Conservation (phyloP, 2,888 invertebrate species). For the Formica aserva region DNA sequence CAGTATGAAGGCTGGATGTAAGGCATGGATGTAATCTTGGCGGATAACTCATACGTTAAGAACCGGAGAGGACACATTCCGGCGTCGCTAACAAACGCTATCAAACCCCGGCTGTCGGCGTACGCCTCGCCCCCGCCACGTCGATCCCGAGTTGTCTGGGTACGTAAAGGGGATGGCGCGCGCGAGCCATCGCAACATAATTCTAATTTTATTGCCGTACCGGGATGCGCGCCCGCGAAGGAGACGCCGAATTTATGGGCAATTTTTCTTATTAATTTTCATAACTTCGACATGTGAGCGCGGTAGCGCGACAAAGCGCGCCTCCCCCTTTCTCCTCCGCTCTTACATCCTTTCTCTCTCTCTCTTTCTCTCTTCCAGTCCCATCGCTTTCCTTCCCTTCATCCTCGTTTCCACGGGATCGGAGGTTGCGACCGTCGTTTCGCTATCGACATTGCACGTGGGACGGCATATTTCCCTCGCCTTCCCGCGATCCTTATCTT, state of each 20-base stretch:
- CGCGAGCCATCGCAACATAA: constrained; percentile 78
- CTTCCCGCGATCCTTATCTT: constrained; percentile 41
- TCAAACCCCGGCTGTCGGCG: constrained; percentile 50
- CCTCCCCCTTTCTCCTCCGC: constrained; percentile 58
- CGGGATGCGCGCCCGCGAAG: constrained; percentile 77
- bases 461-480: constrained; percentile 47
- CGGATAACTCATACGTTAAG: constrained; percentile 83
- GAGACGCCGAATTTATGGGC: constrained; percentile 83
- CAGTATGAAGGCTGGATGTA: constrained; percentile 70
- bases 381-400: not conserved
- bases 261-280: constrained; percentile 86
- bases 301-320: constrained; percentile 78
- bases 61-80: constrained; percentile 82
- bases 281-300: constrained; percentile 85
- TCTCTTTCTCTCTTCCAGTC: not conserved
- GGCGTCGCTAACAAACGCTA: constrained; percentile 82
- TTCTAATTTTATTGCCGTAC: constrained; percentile 84
- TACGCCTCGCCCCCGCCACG: constrained; percentile 57
- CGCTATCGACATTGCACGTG: constrained; percentile 27
- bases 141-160: constrained; percentile 50
- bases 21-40: constrained; percentile 84
- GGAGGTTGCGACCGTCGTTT: constrained; percentile 3
- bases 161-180: constrained; percentile 34
- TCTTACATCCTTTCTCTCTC: not conserved
- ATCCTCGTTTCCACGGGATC: not conserved